Percentiles rank a stretch among this genome's conserved stretches.
phyloP scores from a whole-genome alignment of 1,140 invertebrate genomes.

The Vanessa atalanta region DNA sequence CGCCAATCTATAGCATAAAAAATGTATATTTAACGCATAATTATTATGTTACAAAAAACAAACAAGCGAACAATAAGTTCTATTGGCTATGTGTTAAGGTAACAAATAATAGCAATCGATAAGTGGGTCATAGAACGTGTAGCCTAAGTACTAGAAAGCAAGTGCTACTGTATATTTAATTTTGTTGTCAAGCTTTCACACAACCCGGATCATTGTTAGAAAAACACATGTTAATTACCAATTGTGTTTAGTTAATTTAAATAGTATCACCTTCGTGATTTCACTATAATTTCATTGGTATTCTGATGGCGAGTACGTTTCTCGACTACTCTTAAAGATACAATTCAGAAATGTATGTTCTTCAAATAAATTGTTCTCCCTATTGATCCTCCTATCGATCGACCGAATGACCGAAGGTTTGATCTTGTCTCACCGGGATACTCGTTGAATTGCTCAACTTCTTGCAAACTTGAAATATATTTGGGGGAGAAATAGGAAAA shows the following conservation, averaged over 20 bases:
- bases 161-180: slow-evolving; percentile 30
- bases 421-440: too few relatives aligned
- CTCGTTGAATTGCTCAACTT: too few relatives aligned
- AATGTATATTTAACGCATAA: neutral
- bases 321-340: neutral
- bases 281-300: neutral
- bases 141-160: slow-evolving; percentile 28
- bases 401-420: too few relatives aligned
- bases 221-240: slow-evolving; percentile 27
- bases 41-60: neutral
- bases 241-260: slow-evolving; percentile 30
- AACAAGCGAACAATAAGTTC: neutral
- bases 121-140: slow-evolving; percentile 11
- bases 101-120: slow-evolving; percentile 17
- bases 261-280: slow-evolving; percentile 1
- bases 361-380: too few relatives aligned
- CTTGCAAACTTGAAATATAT: too few relatives aligned
- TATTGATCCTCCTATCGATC: too few relatives aligned
- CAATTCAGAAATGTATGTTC: too few relatives aligned
- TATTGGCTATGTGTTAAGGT: neutral
- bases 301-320: neutral
- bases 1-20: too few relatives aligned
- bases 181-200: slow-evolving; percentile 35
- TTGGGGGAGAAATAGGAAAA: too few relatives aligned
- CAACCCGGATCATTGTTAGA: slow-evolving; percentile 32